These are phyloP conservation scores for Nothobranchius furzeri DNA, from an alignment of 2,113 vertebrate genomes.

Conservation along the genomic window DNA sequence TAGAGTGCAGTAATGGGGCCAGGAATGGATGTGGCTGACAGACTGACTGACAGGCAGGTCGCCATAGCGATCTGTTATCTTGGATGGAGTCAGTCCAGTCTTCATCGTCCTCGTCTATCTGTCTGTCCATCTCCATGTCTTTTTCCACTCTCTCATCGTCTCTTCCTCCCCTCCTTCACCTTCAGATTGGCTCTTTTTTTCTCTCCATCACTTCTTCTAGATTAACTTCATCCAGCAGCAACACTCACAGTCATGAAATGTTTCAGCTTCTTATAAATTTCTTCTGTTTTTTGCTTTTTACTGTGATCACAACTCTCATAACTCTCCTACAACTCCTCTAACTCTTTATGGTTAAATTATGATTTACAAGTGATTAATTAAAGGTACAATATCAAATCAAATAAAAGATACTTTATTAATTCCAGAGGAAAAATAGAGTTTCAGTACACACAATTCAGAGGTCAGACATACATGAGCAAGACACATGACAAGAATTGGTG, in stretches of 20 bases:
- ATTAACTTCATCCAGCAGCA: background rate
- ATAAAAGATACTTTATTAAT: no score
- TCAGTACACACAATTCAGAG: no score
- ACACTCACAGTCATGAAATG: rapidly evolving
- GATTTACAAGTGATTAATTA: no score
- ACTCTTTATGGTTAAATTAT: no score
- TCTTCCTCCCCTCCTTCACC: slow-evolving; percentile 34
- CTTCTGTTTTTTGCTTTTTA: no score
- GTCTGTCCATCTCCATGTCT: slow-evolving; percentile 59
- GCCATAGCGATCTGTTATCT: slow-evolving; percentile 62
- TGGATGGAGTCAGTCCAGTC: slow-evolving; percentile 28
- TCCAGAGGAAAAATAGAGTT: no score
- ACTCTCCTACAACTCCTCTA: no score
- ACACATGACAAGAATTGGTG: no score
- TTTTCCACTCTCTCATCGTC: slow-evolving; percentile 53
- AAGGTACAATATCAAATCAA: no score
- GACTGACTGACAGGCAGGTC: slow-evolving; percentile 70
- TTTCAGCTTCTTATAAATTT: background rate
- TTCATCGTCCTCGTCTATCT: slow-evolving; percentile 44
- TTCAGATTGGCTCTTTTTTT: background rate
- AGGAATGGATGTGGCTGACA: slow-evolving; percentile 71
- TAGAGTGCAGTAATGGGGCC: slow-evolving; percentile 48
- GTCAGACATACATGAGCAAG: no score
- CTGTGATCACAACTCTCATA: no score
- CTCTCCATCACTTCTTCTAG: background rate